These are phyloP conservation scores for Pterobdella sp. DNA, from an alignment of 2,888 invertebrate species.

Conservation along the genomic window DNA sequence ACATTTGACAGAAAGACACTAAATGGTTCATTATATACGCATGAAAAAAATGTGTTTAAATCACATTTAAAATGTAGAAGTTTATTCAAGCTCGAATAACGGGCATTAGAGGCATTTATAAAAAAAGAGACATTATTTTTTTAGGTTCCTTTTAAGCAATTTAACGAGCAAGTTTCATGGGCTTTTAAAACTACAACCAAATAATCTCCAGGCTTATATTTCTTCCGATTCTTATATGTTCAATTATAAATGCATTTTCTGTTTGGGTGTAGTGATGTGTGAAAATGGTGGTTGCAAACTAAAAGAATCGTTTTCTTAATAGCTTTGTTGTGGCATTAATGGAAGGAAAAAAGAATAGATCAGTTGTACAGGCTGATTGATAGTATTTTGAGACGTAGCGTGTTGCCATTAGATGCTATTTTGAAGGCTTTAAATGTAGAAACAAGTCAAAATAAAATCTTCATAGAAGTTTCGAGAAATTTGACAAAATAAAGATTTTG, in stretches of 20 bases:
- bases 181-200: no score
- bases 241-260: neutral
- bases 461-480: no score
- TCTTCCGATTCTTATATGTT: neutral
- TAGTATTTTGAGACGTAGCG: neutral
- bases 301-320: neutral
- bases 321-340: neutral
- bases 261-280: neutral
- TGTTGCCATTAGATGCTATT: no score
- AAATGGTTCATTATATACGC: neutral
- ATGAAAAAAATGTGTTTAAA: neutral
- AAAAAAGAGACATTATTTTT: neutral
- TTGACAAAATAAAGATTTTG: no score
- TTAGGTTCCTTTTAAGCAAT: neutral
- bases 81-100: neutral
- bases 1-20: neutral
- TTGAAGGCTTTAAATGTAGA: no score
- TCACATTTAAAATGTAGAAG: neutral
- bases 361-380: neutral
- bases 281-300: neutral
- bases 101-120: neutral
- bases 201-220: neutral
- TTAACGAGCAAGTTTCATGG: neutral
- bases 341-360: neutral
- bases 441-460: no score